phyloP scores from a whole-genome alignment of 92 coral and sea anemone species.

The Isaurus tuberculatus region DNA sequence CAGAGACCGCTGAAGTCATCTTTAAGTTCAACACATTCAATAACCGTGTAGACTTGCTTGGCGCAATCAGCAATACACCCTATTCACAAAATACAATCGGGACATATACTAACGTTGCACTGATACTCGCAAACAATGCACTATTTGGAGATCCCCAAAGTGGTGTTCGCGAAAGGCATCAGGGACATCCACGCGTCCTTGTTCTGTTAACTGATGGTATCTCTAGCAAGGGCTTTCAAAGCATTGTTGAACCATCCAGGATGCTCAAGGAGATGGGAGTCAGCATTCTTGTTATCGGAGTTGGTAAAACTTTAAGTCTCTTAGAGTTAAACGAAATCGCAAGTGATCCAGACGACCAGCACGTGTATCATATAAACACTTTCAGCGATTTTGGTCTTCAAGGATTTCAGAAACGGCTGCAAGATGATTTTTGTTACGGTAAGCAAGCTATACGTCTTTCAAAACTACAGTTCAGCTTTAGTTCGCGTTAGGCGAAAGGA shows the following conservation, averaged over 20 bases:
- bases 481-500: no score
- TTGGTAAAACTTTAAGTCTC: constrained; percentile 38
- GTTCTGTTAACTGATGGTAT: constrained; percentile 75
- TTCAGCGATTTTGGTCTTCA: constrained; percentile 12
- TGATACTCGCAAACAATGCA: constrained; percentile 34
- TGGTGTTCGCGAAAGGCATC: constrained; percentile 59
- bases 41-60: constrained; percentile 53
- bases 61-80: constrained; percentile 45
- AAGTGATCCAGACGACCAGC: constrained; percentile 66
- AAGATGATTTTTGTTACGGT: constrained; percentile 74
- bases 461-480: not conserved
- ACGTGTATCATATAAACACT: constrained; percentile 44
- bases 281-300: constrained; percentile 67
- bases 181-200: constrained; percentile 68
- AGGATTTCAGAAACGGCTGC: constrained; percentile 47
- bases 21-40: constrained; percentile 56
- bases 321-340: constrained; percentile 65
- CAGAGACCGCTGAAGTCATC: constrained; percentile 45
- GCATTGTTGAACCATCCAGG: constrained; percentile 52
- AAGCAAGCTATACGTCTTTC: not conserved
- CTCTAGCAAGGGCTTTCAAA: constrained; percentile 45
- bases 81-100: constrained; percentile 16
- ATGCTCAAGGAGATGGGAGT: constrained; percentile 64
- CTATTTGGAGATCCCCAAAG: constrained; percentile 53
- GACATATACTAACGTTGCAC: constrained; percentile 64